Base-by-base conservation (phyloP, 2,113 vertebrate species). In the Peucedramus taeniatus region DNA sequence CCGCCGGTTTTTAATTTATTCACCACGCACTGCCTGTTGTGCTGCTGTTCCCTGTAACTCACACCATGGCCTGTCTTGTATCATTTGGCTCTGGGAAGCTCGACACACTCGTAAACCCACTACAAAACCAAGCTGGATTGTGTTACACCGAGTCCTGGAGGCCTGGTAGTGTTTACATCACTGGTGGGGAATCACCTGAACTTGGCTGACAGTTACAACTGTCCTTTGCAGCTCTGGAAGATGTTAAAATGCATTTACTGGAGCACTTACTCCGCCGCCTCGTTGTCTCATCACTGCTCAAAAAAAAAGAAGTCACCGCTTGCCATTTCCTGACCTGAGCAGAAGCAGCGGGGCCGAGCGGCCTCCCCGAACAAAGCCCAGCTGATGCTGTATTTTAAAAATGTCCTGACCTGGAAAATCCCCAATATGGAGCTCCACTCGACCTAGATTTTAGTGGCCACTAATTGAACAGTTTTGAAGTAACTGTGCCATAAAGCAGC, bases 381-480 rank as follows among this genome's bases (percentile, higher is more conserved):
- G 80, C 50, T 60, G 60, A 75, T 60, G 57, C 91, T 89, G 92
- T 83, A 95, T 96, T 94, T 92, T 63, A 26, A 87, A 97, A 96
- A 94, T 47, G 97, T 97, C 59, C 61, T 98, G 98, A 98, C 98
- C 98, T 97, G 97, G 97, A 98, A 98, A 98, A 97, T 97, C 93
- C 96, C 94, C 91, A 50, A 96, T 30, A 77, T 24, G 97, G 90
- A 95, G 95, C 95, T 96, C 78, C 56, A 50, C 91, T 96, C 97
- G 97, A 98, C 98, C 98, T 98, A 98, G 98, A 98, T 98, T 99
- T 98, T 98, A 97, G 97, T 97, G 98, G 98, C 97, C 98, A 97
- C 98, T 99, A 99, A 99, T 98, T 98, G 98, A 98, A 98, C 98
- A 95, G 97, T 98, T 99, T 98, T 97, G 98, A 98, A 98, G 98